A percentile compares a stretch with the other conserved stretches of the same genome.
These are phyloP conservation scores for Stichopus horrens DNA, from an alignment of 53 echinoderm and acorn worm genomes.

Conservation along the genomic window DNA sequence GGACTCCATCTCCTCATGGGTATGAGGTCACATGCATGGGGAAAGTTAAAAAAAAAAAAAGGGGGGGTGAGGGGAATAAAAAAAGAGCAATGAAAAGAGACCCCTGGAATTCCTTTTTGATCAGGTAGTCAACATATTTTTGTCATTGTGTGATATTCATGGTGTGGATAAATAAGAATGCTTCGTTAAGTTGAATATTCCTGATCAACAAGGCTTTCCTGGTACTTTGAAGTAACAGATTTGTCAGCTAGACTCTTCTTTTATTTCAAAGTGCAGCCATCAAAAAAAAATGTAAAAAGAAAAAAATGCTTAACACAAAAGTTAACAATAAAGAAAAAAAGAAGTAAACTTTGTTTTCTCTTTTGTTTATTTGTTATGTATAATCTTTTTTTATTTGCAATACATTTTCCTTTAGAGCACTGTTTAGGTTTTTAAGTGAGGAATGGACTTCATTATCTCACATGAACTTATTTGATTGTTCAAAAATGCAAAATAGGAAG, in stretches of 20 bases:
- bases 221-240: conserved; percentile 21
- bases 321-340: neutral
- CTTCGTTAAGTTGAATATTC: neutral
- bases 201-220: conserved; percentile 27
- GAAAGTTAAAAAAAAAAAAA: conserved; percentile 20
- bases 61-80: neutral
- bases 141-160: neutral
- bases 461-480: too few species aligned
- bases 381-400: too few species aligned
- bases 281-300: neutral
- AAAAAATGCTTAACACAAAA: neutral
- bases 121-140: conserved; percentile 10
- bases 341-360: neutral
- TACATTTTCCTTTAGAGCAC: too few species aligned
- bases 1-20: conserved; percentile 1
- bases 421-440: too few species aligned
- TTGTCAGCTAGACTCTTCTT: neutral
- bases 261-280: neutral
- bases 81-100: conserved; percentile 53
- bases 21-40: neutral
- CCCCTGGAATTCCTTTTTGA: conserved; percentile 3
- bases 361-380: neutral
- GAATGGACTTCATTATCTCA: too few species aligned
- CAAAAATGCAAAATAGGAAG: too few species aligned
- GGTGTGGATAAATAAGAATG: neutral